phyloP scores from a whole-genome alignment of 2,113 vertebrate genomes.

The Campylomormyrus tamandua region DNA sequence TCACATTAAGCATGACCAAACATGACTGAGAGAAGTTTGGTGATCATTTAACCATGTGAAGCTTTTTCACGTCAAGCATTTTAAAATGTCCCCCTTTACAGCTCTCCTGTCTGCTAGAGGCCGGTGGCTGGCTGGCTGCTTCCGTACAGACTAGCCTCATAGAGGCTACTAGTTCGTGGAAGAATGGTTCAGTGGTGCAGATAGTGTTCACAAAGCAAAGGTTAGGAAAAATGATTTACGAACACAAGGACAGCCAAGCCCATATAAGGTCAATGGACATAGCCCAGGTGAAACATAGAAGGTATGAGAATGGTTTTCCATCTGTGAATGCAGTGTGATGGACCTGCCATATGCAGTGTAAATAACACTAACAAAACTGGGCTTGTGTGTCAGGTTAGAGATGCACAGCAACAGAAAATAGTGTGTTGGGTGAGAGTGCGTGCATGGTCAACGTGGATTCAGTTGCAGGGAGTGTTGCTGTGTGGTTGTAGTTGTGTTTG shows the following conservation, averaged over 20 bases:
- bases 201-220: background rate
- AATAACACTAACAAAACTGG: background rate
- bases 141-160: too few relatives aligned
- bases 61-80: too few relatives aligned
- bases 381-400: background rate
- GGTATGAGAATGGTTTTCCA: too few relatives aligned
- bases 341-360: background rate
- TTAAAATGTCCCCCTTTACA: too few relatives aligned
- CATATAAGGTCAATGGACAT: background rate
- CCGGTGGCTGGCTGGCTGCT: too few relatives aligned
- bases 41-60: too few relatives aligned
- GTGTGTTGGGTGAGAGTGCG: background rate
- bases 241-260: background rate
- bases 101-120: too few relatives aligned
- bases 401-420: background rate
- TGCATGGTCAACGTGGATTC: background rate
- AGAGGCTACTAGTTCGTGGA: background rate
- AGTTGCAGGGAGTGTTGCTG: too few relatives aligned
- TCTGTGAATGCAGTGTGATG: too few relatives aligned
- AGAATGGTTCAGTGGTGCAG: background rate
- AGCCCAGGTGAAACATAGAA: background rate
- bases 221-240: background rate
- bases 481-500: too few relatives aligned
- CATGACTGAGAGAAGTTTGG: too few relatives aligned
- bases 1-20: too few relatives aligned